Percentiles rank a stretch among this genome's conserved stretches.
These are phyloP conservation scores for Armadillidium nasatum DNA, from an alignment of 1,140 invertebrate genomes.

Conservation along the genomic window DNA sequence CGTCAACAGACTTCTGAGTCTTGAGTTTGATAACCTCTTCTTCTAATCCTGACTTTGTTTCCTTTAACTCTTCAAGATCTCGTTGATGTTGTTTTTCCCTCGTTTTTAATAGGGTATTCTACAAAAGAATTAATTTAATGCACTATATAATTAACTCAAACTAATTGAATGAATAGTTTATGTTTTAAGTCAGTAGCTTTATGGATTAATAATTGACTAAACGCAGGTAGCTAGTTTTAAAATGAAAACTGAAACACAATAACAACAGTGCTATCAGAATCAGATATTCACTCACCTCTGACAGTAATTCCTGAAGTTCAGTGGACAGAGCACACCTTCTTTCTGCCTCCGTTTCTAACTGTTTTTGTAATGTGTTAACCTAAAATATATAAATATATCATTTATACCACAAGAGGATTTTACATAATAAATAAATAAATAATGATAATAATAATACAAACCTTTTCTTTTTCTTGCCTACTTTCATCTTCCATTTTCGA, in stretches of 20 bases:
- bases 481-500: constrained; percentile 86
- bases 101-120: constrained; percentile 65
- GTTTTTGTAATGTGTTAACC: constrained; percentile 36
- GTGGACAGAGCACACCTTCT: constrained; percentile 25
- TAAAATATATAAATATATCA: not conserved
- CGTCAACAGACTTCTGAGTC: constrained; percentile 63
- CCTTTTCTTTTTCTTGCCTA: constrained; percentile 81
- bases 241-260: no score
- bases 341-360: constrained; percentile 35
- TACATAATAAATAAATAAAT: not conserved
- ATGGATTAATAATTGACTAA: no score
- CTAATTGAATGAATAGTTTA: no score
- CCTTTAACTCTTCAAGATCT: constrained; percentile 65
- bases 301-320: constrained; percentile 33
- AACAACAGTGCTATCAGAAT: no score
- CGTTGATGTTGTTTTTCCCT: constrained; percentile 68
- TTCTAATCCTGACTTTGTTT: constrained; percentile 66
- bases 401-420: no score
- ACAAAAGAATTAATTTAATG: constrained; percentile 49
- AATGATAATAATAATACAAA: constrained; percentile 44
- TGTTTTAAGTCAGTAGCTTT: no score
- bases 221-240: no score
- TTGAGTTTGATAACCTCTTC: constrained; percentile 77
- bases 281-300: constrained; percentile 13
- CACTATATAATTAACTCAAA: not conserved